phyloP scores from a whole-genome alignment of 1,140 invertebrate species.

The Galendromus occidentalis region DNA sequence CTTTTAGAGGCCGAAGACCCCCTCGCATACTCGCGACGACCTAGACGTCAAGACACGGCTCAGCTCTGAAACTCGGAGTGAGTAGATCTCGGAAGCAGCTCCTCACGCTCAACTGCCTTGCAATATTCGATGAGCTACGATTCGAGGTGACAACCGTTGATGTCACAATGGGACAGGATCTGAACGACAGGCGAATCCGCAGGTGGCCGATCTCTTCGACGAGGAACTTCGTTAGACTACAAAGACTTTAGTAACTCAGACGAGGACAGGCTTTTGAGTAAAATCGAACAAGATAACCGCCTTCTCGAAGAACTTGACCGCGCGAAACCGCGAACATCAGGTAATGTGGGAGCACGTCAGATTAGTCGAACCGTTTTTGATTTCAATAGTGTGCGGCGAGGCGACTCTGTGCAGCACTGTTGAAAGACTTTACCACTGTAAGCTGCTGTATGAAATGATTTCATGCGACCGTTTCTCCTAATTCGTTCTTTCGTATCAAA shows the following conservation, averaged over 20 bases:
- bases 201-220: conserved; percentile 3
- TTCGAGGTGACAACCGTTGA: too few species aligned
- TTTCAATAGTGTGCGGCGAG: background rate
- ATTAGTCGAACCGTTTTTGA: background rate
- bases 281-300: conserved; percentile 64
- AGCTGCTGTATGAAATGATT: too few species aligned
- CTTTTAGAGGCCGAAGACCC: too few species aligned
- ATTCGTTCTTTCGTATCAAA: too few species aligned
- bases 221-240: conserved; percentile 8
- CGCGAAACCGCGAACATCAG: conserved; percentile 32
- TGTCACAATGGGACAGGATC: too few species aligned
- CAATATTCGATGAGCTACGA: too few species aligned
- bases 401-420: background rate
- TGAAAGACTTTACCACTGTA: background rate
- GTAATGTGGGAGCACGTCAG: conserved; percentile 13
- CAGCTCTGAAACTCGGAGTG: too few species aligned
- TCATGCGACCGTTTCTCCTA: background rate
- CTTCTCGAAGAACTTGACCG: conserved; percentile 63
- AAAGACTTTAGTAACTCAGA: conserved; percentile 5
- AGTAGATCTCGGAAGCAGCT: too few species aligned
- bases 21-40: background rate
- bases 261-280: conserved; percentile 64
- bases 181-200: background rate
- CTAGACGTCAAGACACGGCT: background rate
- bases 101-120: too few species aligned